These are phyloP conservation scores for Campopleginae sp. DNA, from an alignment of 2,888 invertebrate genomes.

Conservation along the genomic window DNA sequence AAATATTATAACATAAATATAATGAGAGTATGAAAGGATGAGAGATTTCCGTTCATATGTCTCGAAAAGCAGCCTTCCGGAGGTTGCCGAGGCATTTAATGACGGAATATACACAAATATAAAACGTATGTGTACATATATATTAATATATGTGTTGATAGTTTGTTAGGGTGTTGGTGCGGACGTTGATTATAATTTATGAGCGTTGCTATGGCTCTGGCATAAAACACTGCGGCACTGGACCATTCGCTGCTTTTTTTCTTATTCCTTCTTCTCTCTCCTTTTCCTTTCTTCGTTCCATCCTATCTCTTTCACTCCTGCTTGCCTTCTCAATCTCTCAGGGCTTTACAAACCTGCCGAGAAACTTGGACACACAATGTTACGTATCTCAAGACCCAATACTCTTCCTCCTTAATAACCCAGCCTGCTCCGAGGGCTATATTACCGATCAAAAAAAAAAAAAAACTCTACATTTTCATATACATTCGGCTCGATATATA, in stretches of 20 bases:
- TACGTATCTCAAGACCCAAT: conserved; percentile 22
- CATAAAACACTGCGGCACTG: conserved; percentile 73
- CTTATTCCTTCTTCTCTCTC: conserved; percentile 60
- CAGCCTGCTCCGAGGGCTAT: conserved; percentile 25
- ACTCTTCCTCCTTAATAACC: conserved; percentile 51
- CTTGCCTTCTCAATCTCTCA: conserved; percentile 22
- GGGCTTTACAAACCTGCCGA: conserved; percentile 33
- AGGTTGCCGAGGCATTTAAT: conserved; percentile 69
- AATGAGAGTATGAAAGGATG: conserved; percentile 10
- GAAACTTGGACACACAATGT: conserved; percentile 57
- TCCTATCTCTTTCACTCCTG: conserved; percentile 13
- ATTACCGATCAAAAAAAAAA: neutral
- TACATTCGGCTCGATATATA: conserved; percentile 28
- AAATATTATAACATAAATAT: conserved; percentile 31
- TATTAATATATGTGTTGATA: conserved; percentile 60
- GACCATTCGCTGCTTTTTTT: conserved; percentile 1
- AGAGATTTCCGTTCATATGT: conserved; percentile 40
- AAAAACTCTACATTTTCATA: conserved; percentile 10
- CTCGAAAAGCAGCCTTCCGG: conserved; percentile 23
- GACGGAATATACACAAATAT: conserved; percentile 59
- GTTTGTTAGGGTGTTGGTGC: conserved; percentile 74
- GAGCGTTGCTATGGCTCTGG: conserved; percentile 69
- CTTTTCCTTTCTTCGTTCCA: conserved; percentile 29
- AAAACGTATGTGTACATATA: neutral
- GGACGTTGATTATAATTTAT: conserved; percentile 82